A percentile compares a stretch with the other conserved stretches of the same genome.
Evolutionary conservation across 2,113 vertebrate genomes (phyloP).

Genomic region (Mellivora capensis): DNA sequence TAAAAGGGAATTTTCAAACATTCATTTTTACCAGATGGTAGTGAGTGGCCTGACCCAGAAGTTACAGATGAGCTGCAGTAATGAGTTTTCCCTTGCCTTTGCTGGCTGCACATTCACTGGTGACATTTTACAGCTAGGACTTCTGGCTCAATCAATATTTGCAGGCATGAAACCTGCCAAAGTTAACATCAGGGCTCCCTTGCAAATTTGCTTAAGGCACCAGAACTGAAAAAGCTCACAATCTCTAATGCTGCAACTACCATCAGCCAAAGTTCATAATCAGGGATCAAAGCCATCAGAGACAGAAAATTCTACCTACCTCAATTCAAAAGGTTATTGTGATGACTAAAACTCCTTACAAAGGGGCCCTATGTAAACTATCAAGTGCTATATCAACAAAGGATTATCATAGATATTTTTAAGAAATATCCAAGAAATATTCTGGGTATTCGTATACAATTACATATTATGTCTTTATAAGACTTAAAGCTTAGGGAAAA

Average conservation of each 20-base stretch:
- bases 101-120: slow-evolving; percentile 62
- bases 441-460: neutral
- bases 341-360: neutral
- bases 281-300: slow-evolving; percentile 63
- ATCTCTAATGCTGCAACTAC: slow-evolving; percentile 51
- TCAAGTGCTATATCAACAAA: neutral
- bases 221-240: slow-evolving; percentile 66
- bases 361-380: neutral
- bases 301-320: slow-evolving; percentile 33
- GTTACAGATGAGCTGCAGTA: slow-evolving; percentile 69
- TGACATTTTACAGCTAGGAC: slow-evolving; percentile 75
- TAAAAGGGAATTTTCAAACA: slow-evolving; percentile 69
- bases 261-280: slow-evolving; percentile 65
- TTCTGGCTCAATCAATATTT: slow-evolving; percentile 79
- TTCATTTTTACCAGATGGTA: slow-evolving; percentile 69
- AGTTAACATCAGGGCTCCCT: slow-evolving; percentile 74
- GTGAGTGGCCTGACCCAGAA: slow-evolving; percentile 69
- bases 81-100: slow-evolving; percentile 73
- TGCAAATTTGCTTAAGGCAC: slow-evolving; percentile 75
- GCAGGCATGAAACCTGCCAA: slow-evolving; percentile 74
- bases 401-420: neutral
- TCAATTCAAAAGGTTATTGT: neutral
- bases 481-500: neutral
- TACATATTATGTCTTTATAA: neutral
- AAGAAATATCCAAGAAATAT: slow-evolving; percentile 23